Evolutionary conservation across 2,797 vertebrate species (phyloP).

Genomic region (Gila robusta): DNA sequence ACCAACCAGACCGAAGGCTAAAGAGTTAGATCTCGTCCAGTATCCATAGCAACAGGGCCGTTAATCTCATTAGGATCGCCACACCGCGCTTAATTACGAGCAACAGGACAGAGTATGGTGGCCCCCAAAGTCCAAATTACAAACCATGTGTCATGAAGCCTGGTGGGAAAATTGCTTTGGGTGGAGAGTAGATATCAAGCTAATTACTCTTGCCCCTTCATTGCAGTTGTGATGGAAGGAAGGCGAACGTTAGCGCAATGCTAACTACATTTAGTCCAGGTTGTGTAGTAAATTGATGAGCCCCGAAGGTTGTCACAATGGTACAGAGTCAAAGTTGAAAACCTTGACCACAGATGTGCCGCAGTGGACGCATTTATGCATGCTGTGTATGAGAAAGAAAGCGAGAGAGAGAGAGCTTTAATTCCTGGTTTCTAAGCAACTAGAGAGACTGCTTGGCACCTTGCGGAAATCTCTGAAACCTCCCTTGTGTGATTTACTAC

Average conservation of each 20-base stretch:
- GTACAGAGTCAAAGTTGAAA: slow-evolving; percentile 36
- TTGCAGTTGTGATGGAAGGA: background rate
- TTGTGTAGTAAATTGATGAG: background rate
- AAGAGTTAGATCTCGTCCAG: slow-evolving; percentile 74
- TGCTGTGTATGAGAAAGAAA: slow-evolving; percentile 33
- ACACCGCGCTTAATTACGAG: slow-evolving; percentile 76
- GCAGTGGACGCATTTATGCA: slow-evolving; percentile 41
- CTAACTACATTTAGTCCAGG: background rate
- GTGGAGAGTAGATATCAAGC: slow-evolving; percentile 75
- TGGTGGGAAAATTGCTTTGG: slow-evolving; percentile 72
- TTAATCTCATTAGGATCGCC: slow-evolving; percentile 80
- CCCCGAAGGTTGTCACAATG: background rate
- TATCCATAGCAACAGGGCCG: slow-evolving; percentile 81
- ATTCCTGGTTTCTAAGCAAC: slow-evolving; percentile 67
- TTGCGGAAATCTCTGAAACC: slow-evolving; percentile 46
- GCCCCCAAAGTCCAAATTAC: slow-evolving; percentile 79
- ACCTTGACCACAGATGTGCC: slow-evolving; percentile 36
- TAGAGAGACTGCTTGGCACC: slow-evolving; percentile 54
- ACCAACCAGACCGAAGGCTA: slow-evolving; percentile 60
- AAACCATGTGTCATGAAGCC: slow-evolving; percentile 73
- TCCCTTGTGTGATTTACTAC: slow-evolving; percentile 49
- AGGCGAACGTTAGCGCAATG: background rate
- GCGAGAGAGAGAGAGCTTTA: slow-evolving; percentile 36
- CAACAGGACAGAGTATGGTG: slow-evolving; percentile 69
- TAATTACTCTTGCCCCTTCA: slow-evolving; percentile 46